These are phyloP conservation scores for Macaria notata DNA, from an alignment of 2,888 invertebrate genomes.

Conservation along the genomic window DNA sequence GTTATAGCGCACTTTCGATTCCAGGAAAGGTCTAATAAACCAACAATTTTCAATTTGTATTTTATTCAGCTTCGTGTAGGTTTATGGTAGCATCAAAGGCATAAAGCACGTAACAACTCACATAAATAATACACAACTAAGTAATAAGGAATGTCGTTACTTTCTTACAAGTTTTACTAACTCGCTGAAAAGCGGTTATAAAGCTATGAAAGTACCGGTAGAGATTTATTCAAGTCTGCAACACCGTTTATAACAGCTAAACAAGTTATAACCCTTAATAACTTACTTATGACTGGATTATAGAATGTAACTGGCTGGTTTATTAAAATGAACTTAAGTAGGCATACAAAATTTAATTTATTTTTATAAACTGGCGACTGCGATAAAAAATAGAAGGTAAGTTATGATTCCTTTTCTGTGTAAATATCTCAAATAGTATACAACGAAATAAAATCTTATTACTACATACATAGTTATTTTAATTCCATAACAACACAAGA, in stretches of 20 bases:
- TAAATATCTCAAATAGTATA: no score
- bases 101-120: slow-evolving; percentile 48
- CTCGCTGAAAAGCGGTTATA: slow-evolving; percentile 49
- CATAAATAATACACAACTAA: slow-evolving; percentile 64
- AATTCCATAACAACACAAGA: no score
- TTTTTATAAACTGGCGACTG: no score
- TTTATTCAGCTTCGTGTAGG: slow-evolving; percentile 42
- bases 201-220: slow-evolving; percentile 38
- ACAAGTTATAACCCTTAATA: slow-evolving; percentile 8
- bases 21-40: slow-evolving; percentile 29
- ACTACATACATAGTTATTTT: no score
- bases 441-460: no score
- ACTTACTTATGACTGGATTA: slow-evolving; percentile 22
- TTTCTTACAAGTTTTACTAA: slow-evolving; percentile 50
- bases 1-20: slow-evolving; percentile 21
- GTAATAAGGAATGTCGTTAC: slow-evolving; percentile 66
- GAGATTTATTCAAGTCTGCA: slow-evolving; percentile 17
- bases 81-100: slow-evolving; percentile 48
- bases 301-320: slow-evolving; percentile 1
- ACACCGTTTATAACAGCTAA: slow-evolving; percentile 12
- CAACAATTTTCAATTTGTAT: slow-evolving; percentile 27
- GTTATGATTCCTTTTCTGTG: no score
- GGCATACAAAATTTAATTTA: not conserved
- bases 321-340: not conserved
- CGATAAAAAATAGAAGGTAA: no score